These are phyloP conservation scores for Gasterosteus aculeatus DNA, from an alignment of 2,113 vertebrate genomes.

Conservation along the genomic window DNA sequence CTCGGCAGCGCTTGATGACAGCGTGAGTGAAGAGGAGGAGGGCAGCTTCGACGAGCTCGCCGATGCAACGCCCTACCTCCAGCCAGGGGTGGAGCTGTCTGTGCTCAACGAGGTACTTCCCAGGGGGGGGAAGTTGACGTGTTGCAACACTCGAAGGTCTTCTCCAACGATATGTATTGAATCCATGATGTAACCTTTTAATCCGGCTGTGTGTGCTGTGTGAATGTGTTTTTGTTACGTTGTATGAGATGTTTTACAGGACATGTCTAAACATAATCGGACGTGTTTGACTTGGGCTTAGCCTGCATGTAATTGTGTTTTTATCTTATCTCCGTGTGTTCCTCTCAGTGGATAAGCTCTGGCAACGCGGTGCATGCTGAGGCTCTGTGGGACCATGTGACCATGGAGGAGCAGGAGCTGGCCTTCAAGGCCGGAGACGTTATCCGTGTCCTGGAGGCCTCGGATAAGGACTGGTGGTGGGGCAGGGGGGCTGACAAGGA, in stretches of 20 bases:
- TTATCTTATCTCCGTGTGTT: slow-evolving; percentile 59
- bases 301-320: slow-evolving; percentile 66
- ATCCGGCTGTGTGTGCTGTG: slow-evolving; percentile 32
- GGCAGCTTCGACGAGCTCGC: slow-evolving; percentile 92
- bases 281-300: slow-evolving; percentile 57
- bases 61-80: slow-evolving; percentile 88
- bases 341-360: slow-evolving; percentile 71
- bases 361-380: slow-evolving; percentile 88
- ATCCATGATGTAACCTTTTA: slow-evolving; percentile 24
- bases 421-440: slow-evolving; percentile 98
- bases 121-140: slow-evolving; percentile 16
- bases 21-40: slow-evolving; percentile 94
- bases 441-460: slow-evolving; percentile 93
- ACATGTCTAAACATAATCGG: slow-evolving; percentile 58
- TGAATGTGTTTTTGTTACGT: slow-evolving; percentile 11
- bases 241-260: slow-evolving; percentile 50
- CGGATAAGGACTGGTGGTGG: slow-evolving; percentile 99
- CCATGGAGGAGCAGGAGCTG: slow-evolving; percentile 98
- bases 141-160: slow-evolving; percentile 20
- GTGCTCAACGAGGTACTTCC: slow-evolving; percentile 91
- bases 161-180: slow-evolving; percentile 9
- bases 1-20: slow-evolving; percentile 87
- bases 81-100: slow-evolving; percentile 91
- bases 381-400: slow-evolving; percentile 98
- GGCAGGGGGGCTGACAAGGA: slow-evolving; percentile 89